Conservation (phyloP, 2,888 invertebrate species). For the Mantis religiosa region DNA sequence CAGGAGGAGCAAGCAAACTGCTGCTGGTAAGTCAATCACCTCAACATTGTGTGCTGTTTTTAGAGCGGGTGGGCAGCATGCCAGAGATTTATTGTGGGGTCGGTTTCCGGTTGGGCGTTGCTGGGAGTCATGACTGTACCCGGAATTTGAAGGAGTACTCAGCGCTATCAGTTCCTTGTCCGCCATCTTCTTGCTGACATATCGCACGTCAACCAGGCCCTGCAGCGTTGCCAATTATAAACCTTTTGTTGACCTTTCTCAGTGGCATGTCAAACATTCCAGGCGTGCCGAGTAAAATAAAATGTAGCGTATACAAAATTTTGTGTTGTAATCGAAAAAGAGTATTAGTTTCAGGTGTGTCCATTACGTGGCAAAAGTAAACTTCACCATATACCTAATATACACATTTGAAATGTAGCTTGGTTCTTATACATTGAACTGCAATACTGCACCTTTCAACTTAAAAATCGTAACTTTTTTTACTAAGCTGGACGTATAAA, state of each 20-base stretch:
- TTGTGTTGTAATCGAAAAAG: too few relatives aligned
- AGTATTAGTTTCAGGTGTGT: too few relatives aligned
- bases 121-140: not conserved
- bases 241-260: not conserved
- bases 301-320: too few relatives aligned
- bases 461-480: too few relatives aligned
- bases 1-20: not conserved
- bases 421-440: too few relatives aligned
- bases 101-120: not conserved
- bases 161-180: not conserved
- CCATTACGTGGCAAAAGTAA: too few relatives aligned
- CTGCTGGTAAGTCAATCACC: slow-evolving; percentile 16
- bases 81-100: not conserved
- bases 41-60: slow-evolving; percentile 11
- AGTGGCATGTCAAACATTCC: not conserved
- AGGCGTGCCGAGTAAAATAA: not conserved
- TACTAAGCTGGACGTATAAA: too few relatives aligned
- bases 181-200: slow-evolving; percentile 4
- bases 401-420: too few relatives aligned
- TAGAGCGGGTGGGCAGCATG: slow-evolving; percentile 4
- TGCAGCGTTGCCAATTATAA: not conserved
- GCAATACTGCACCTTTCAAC: too few relatives aligned
- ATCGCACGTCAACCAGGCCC: slow-evolving; percentile 7
- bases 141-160: not conserved
- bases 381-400: too few relatives aligned